Evolutionary conservation across 2,797 vertebrate species (phyloP).

Genomic region (Ammospiza maritima): DNA sequence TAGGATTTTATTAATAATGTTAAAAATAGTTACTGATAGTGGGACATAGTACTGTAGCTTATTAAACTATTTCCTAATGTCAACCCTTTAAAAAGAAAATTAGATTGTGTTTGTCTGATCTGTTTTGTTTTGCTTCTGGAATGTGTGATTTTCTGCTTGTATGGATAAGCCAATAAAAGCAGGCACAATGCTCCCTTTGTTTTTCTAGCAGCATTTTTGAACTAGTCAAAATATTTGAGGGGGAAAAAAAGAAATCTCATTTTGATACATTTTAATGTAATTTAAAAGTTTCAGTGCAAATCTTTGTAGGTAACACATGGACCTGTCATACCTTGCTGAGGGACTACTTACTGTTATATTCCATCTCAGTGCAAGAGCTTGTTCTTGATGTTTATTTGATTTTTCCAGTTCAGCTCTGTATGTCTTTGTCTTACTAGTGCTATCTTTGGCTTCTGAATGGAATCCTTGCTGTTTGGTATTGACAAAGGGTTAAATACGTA

Average conservation of each 20-base stretch:
- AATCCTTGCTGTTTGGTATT: neutral
- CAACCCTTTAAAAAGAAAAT: neutral
- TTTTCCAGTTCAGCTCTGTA: neutral
- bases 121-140: neutral
- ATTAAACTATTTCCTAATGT: neutral
- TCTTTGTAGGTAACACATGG: neutral
- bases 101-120: neutral
- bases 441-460: neutral
- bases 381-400: neutral
- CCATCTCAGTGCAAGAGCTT: neutral
- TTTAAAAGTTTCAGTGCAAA: neutral
- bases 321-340: neutral
- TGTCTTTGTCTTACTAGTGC: neutral
- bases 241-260: neutral
- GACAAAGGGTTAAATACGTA: neutral
- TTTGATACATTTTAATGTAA: neutral
- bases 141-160: slow-evolving; percentile 12
- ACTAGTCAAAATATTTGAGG: neutral
- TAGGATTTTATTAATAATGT: neutral
- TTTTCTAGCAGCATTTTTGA: neutral
- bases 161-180: neutral
- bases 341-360: neutral
- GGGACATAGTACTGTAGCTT: neutral
- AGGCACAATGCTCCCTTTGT: neutral
- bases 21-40: neutral